Evolutionary conservation across 1,140 invertebrate genomes (phyloP).

Genomic region (Bombyx mori): DNA sequence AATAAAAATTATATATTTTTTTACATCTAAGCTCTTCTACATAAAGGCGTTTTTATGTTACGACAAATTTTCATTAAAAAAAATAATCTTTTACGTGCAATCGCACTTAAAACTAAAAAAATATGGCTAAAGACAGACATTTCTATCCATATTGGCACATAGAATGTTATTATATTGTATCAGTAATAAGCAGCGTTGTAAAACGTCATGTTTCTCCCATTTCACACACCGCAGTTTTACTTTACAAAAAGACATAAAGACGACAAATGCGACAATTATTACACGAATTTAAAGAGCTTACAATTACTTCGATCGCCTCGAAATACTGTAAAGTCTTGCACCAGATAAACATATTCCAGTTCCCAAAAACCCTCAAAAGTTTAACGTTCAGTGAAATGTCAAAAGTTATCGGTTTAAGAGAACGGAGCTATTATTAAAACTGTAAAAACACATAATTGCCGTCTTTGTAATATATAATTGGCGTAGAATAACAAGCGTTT

Average conservation of each 20-base stretch:
- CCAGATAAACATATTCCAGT: constrained; percentile 1
- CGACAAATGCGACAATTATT: constrained; percentile 2
- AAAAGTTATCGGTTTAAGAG: no score
- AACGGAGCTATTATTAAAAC: no score
- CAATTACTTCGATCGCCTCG: constrained; percentile 21
- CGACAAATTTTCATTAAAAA: not conserved
- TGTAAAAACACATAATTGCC: no score
- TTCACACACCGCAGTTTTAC: not conserved
- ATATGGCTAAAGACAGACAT: constrained; percentile 58
- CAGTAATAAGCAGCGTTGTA: not conserved
- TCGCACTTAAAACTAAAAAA: constrained; percentile 37
- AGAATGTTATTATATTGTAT: constrained; percentile 27
- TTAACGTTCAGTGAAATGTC: no score
- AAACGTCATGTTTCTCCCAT: not conserved
- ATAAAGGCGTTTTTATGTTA: not conserved
- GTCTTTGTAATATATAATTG: no score
- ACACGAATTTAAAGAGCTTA: constrained; percentile 11
- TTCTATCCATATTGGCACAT: constrained; percentile 61
- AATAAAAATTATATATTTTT: constrained; percentile 42
- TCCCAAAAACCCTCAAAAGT: no score
- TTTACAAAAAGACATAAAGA: no score
- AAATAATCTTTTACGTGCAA: constrained; percentile 1
- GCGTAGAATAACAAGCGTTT: no score
- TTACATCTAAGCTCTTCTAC: constrained; percentile 31
- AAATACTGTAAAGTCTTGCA: constrained; percentile 28